A percentile compares a stretch with the other conserved stretches of the same genome.
These are phyloP conservation scores for Apoda limacodes DNA, from an alignment of 2,888 invertebrate genomes.

Conservation along the genomic window DNA sequence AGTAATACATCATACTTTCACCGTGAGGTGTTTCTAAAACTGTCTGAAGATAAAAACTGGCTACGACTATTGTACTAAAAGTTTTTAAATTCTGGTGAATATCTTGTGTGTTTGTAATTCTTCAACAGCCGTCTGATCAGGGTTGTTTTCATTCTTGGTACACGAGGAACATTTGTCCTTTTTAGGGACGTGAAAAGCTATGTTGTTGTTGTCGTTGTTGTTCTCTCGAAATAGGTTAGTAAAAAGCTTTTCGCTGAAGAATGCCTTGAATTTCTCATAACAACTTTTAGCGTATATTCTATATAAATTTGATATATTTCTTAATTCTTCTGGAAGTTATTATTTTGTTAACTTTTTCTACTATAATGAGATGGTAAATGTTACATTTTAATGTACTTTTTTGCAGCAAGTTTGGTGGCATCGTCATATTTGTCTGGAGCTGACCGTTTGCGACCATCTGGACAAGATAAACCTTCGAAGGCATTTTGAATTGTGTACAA, in stretches of 20 bases:
- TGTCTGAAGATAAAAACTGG: constrained; percentile 12
- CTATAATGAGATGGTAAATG: constrained; percentile 5
- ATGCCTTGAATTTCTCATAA: constrained; percentile 4
- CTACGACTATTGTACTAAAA: constrained; percentile 5
- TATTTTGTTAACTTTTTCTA: constrained; percentile 4
- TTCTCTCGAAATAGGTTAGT: constrained; percentile 4
- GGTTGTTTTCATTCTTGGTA: constrained; percentile 5
- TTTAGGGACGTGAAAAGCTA: constrained; percentile 5
- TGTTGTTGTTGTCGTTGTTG: too few relatives aligned
- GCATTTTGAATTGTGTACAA: constrained; percentile 12
- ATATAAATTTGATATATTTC: constrained; percentile 6
- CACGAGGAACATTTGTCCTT: constrained; percentile 6
- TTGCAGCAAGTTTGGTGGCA: constrained; percentile 8
- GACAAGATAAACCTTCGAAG: constrained; percentile 9
- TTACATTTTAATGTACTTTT: constrained; percentile 8
- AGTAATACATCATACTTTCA: constrained; percentile 11
- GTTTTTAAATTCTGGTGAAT: constrained; percentile 7
- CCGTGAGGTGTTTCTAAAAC: constrained; percentile 10
- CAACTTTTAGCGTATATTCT: constrained; percentile 6
- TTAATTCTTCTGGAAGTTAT: constrained; percentile 5
- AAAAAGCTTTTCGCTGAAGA: constrained; percentile 7
- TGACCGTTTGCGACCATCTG: constrained; percentile 9
- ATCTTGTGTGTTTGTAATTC: constrained; percentile 7
- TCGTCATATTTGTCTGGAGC: constrained; percentile 10
- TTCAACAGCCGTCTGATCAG: constrained; percentile 14